Evolutionary conservation across 2,888 invertebrate genomes (phyloP), one percentile per base, ranked within the genome.

Genomic region (Chrysolina haemoptera): DNA sequence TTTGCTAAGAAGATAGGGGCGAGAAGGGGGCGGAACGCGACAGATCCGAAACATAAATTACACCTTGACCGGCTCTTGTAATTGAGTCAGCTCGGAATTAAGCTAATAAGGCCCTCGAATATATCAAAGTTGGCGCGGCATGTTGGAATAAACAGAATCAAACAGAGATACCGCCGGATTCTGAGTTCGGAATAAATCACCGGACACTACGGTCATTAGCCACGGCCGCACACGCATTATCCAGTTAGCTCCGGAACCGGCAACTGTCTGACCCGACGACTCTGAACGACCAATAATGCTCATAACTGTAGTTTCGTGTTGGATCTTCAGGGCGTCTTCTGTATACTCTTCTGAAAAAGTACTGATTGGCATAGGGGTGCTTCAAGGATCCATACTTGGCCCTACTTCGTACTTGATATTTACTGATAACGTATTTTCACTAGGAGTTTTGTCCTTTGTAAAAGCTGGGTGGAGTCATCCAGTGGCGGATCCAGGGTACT

Each of bases 171-270:
- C 85, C 84, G 83, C 84, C 85, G 86, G 86, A 86, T 85, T 82
- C 83, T 82, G 82, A 76, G 84, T 83, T 81, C 84, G 80, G 86
- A 87, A 87, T 87, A 87, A 87, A 87, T 87, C 87, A 87, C 87
- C 86, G 86, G 85, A 86, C 87, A 84, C 85, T 83, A 86, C 85
- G 87, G 87, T 87, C 87, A 87, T 87, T 87, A 87, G 87, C 86
- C 86, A 83, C 84, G 83, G 83, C 84, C 85, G 84, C 85, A 85
- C 85, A 85, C 86, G 85, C 86, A 86, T 86, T 86, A 85, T 86
- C 85, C 85, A 83, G 85, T 83, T 84, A 84, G 84, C 84, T 83
- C 84, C 85, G 84, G 85, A 85, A 67, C 67, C 68, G 46, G 50
- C 64, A 67, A 55, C 55, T 73, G 71, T 71, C 74, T 67, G 65